Base-by-base conservation (phyloP, 2,113 vertebrate species). In the Varanus salvator region DNA sequence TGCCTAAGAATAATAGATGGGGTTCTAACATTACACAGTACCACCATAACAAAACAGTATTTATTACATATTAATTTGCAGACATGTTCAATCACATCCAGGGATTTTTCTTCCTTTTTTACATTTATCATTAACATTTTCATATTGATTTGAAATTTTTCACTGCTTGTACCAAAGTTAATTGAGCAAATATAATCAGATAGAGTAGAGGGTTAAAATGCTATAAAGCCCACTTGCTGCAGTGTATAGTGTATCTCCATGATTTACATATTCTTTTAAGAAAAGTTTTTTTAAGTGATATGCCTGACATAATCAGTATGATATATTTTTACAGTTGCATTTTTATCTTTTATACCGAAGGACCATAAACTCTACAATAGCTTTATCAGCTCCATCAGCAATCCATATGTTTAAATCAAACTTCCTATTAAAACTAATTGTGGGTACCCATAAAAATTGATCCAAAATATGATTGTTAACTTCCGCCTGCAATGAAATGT, bases 301-400 rank as follows among this genome's bases (percentile, higher is more conserved):
- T 19, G 74, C 14, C 52, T 68, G 0, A 80, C 6, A 44, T 81
- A 84, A 11, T 80, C 50, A 81, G n/a, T 76, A 72, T 15, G 15
- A 75, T 50, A 0, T 74, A 87, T 94, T 83, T 90, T 86, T 92
- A 80, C 57, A 87, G 31, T 85, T 71, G 77, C 15, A 85, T 54
- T 74, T 9, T 17, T 89, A 85, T 88, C 38, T 93, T 95, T 92
- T 87, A 90, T 12, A 21, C 6, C 85, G 77, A 92, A 90, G 11
- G 1, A 25, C 87, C 57, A 84, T 90, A 89, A 85, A 31, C 2
- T 85, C 83, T 57, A 44, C 48, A 78, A 78, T 38, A 80, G 31
- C 71, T 93, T 95, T 88, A 29, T n/a, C 69, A 48, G 9, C 5
- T 66, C 31, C 75, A 17, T 84, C 91, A 74, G n/a, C 27, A 11